Evolutionary conservation across 64 coral and sea anemone species (phyloP), one percentile per base, ranked within the genome.

Genomic region (Platygyra sinensis): DNA sequence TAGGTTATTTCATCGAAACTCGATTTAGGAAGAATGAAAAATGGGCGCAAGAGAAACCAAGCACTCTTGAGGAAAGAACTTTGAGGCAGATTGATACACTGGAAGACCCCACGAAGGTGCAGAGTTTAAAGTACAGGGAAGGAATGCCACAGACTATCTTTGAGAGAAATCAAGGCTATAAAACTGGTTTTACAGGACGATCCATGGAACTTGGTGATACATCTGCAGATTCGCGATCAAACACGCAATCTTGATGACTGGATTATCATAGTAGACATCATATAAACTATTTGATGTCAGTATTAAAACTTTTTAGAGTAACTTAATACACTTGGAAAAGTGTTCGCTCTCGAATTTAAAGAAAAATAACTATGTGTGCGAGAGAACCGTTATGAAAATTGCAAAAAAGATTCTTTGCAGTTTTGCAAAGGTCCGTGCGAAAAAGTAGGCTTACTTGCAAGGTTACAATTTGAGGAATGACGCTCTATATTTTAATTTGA

Each of bases 81-180:
- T 67, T 90, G 8, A 83, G 95, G 87, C 89, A 94, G 69, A 24
- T 97, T 22, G 91, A 97, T 46, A 18, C 80, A 3, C 77, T 90
- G 7, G 71, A 93, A 19, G 95, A 97, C 76, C 72, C 88, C 5
- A 36, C 95, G 20, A 72, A 91, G 13, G 95, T 97, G 12, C 78
- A 91, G 72, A 93, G 87, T 18, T 81, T 97, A 33, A 78, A 97
- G 46, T 97, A 97, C 72, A 71, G 85, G 10, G 87, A 97, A 72
- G 89, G 75, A 32, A 80, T 97, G 32, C 95, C 95, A 5, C 87
- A 87, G 72, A 97, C 95, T 30, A 97, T 97, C 18, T 97, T 97
- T 91, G 95, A 97, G 1, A 93, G 84, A n/a, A 91, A 97, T 72
- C 90, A 92, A 92, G 90, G 90, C 5, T 92, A 87, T 27, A 92